Evolutionary conservation across 2,113 vertebrate genomes (phyloP).

Genomic region (Vidua macroura): DNA sequence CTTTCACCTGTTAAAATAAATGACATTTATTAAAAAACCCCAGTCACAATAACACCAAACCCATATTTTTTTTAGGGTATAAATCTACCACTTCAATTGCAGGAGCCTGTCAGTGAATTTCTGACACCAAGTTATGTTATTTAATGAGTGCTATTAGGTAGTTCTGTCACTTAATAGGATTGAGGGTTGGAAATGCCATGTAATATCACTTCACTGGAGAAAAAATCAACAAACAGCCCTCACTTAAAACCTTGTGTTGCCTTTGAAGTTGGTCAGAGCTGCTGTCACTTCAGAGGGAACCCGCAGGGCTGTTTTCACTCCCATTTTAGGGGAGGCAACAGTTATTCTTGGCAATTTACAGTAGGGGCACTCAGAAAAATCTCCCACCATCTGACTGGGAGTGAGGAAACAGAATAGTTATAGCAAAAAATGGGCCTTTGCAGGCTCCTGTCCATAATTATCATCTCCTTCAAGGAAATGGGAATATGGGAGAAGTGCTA

Average conservation of each 20-base stretch:
- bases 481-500: neutral
- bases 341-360: constrained; percentile 55
- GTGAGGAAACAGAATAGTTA: neutral
- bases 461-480: neutral
- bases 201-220: constrained; percentile 64
- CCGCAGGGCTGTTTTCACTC: constrained; percentile 41
- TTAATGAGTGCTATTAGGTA: constrained; percentile 69
- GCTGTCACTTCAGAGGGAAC: constrained; percentile 48
- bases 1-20: constrained; percentile 56
- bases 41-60: neutral
- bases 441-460: neutral
- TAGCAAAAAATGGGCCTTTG: neutral
- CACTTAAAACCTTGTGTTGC: neutral
- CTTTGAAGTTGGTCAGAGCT: constrained; percentile 45
- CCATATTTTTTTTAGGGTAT: constrained; percentile 5
- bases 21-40: neutral
- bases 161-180: constrained; percentile 68
- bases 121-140: constrained; percentile 64
- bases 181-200: constrained; percentile 68
- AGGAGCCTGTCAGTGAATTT: constrained; percentile 38
- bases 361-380: neutral
- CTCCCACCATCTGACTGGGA: neutral
- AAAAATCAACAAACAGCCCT: constrained; percentile 67
- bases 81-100: constrained; percentile 35
- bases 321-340: constrained; percentile 21